Evolutionary conservation across 2,113 vertebrate species (phyloP).

Genomic region (Pterocles burchelli): DNA sequence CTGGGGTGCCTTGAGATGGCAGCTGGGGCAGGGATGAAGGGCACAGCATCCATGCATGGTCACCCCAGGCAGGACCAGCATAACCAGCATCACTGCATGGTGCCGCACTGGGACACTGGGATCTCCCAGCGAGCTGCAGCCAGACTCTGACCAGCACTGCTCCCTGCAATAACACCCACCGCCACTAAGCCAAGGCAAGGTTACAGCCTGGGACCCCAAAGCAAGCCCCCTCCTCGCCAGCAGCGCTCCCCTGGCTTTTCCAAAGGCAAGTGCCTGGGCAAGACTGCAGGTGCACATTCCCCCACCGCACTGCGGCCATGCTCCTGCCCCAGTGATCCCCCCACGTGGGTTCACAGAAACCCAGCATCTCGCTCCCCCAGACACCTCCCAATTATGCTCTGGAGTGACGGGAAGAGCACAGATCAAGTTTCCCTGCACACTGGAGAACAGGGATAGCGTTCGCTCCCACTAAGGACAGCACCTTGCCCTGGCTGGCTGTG

Average conservation of each 20-base stretch:
- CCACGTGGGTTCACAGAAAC: neutral
- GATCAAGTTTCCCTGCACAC: neutral
- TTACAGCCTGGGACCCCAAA: neutral
- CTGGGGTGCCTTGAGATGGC: neutral
- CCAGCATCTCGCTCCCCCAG: neutral
- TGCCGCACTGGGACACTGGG: neutral
- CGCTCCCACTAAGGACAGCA: neutral
- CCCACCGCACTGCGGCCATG: rapidly evolving
- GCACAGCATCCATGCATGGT: rapidly evolving
- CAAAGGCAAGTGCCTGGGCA: rapidly evolving
- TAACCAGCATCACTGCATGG: neutral
- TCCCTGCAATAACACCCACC: neutral
- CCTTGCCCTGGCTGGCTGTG: neutral
- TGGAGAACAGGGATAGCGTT: neutral
- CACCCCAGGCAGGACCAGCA: neutral
- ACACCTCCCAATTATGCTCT: neutral
- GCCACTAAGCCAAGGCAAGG: neutral
- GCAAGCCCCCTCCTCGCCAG: neutral
- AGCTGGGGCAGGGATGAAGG: neutral
- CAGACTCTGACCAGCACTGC: neutral
- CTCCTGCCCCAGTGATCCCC: neutral
- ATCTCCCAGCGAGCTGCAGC: rapidly evolving
- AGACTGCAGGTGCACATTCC: neutral
- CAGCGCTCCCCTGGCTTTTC: neutral
- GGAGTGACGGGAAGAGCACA: neutral